phyloP scores from a whole-genome alignment of 1,140 invertebrate genomes.

The Cydia amplana region DNA sequence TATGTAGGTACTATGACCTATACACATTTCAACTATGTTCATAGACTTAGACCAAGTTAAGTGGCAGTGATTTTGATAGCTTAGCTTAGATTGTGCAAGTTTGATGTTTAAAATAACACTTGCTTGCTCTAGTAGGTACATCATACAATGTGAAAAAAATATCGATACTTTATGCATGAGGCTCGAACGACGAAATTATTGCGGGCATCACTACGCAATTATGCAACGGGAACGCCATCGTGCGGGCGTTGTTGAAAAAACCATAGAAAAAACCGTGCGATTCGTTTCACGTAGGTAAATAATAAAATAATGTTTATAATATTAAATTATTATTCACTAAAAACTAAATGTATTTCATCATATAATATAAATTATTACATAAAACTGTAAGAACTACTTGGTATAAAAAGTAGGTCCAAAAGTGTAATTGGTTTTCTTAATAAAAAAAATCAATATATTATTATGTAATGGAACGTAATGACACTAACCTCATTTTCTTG shows the following conservation, averaged over 20 bases:
- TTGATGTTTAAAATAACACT: too few species aligned
- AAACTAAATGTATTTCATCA: too few species aligned
- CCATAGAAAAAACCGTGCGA: conserved; percentile 45
- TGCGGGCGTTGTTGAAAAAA: conserved; percentile 54
- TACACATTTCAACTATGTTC: too few species aligned
- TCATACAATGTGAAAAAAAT: not conserved
- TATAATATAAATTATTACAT: too few species aligned
- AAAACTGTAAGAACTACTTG: too few species aligned
- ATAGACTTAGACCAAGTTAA: too few species aligned
- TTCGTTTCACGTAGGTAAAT: conserved; percentile 46
- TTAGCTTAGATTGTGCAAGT: too few species aligned
- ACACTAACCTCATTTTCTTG: not conserved
- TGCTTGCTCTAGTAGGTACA: too few species aligned
- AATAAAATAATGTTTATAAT: not conserved
- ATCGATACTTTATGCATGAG: not conserved
- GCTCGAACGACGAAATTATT: not conserved
- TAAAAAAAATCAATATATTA: not conserved
- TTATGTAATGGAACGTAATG: not conserved
- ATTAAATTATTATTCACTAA: not conserved
- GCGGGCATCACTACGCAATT: conserved; percentile 43
- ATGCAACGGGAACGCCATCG: conserved; percentile 72
- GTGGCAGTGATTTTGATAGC: too few species aligned
- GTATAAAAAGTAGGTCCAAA: too few species aligned
- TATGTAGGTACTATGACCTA: too few species aligned
- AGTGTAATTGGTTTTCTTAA: too few species aligned